A percentile compares a stretch with the other conserved stretches of the same genome.
Conservation (phyloP, 2,113 vertebrate species). For the Anolis carolinensis region DNA sequence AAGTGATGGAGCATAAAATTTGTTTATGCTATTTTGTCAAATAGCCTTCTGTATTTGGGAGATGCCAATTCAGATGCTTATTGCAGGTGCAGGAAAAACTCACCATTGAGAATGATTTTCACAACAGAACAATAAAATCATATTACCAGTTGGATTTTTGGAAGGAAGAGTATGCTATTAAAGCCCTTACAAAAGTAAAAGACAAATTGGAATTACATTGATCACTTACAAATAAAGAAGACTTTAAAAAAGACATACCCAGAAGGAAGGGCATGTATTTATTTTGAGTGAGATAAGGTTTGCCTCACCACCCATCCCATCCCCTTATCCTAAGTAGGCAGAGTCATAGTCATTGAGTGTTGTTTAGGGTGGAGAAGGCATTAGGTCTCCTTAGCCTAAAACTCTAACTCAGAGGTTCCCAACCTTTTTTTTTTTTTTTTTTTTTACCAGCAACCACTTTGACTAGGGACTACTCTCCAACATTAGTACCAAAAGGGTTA, state of each 20-base stretch:
- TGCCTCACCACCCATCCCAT: no score
- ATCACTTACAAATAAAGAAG: neutral
- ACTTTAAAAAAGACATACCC: neutral
- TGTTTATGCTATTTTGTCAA: neutral
- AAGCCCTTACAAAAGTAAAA: neutral
- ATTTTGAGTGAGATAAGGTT: no score
- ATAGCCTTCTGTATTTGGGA: neutral
- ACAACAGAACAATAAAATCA: neutral
- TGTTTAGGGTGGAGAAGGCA: no score
- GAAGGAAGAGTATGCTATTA: neutral
- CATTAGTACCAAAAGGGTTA: no score
- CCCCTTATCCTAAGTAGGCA: no score
- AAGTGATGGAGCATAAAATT: constrained; percentile 28
- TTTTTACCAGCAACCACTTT: no score
- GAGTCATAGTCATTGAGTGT: no score
- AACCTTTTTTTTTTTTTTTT: no score
- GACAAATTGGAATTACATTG: neutral
- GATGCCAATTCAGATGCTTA: neutral
- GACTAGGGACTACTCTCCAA: no score
- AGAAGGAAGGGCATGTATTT: neutral
- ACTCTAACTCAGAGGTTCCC: no score
- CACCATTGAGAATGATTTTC: neutral
- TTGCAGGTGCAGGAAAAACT: neutral
- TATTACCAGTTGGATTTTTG: neutral
- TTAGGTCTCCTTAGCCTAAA: no score